Base-by-base conservation (phyloP, 2,888 invertebrate genomes). In the Lymantria dispar region DNA sequence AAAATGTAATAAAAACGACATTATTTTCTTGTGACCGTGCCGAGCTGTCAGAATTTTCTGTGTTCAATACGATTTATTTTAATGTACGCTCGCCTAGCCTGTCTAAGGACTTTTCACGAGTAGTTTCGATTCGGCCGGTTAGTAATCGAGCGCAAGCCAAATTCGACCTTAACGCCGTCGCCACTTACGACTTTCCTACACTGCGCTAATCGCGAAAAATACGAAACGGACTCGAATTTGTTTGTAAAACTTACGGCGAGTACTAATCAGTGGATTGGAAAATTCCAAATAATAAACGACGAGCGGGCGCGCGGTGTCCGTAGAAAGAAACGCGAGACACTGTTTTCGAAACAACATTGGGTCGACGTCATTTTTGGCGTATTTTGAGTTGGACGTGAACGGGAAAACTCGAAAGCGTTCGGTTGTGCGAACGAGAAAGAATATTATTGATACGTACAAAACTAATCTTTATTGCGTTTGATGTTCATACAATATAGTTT, bases 251-350 rank as follows among this genome's bases (percentile, higher is more conserved):
- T 88, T 83, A 87, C 85, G 78, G 80, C 78, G 69, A 73, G 72
- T 76, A 78, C 71, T 80, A 78, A 80, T 91, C 92, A 90, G 91
- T 92, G 91, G 88, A 92, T 93, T 92, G 93, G 93, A 93, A 93
- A 93, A 93, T 93, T 93, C 92, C 93, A 85, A 92, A 86, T 83
- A 83, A 78, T 78, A 77, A 78, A 77, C 78, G 73, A 78, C 76
- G 78, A 79, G 77, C 80, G 80, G 70, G 80, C 87, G 80, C 86
- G 86, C 83, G 79, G 78, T 79, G 71, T 75, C 84, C 78, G 83
- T 76, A 73, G 80, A 77, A 80, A 78, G 85, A 85, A 85, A 82
- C 89, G 80, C 86, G 88, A 84, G 78, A 85, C 82, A 90, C 88
- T 89, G 89, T 90, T 90, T 90, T 89, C 84, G 89, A 90, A 90